Conservation (phyloP, 2,888 invertebrate species). For the Caenorhabditis sp. region DNA sequence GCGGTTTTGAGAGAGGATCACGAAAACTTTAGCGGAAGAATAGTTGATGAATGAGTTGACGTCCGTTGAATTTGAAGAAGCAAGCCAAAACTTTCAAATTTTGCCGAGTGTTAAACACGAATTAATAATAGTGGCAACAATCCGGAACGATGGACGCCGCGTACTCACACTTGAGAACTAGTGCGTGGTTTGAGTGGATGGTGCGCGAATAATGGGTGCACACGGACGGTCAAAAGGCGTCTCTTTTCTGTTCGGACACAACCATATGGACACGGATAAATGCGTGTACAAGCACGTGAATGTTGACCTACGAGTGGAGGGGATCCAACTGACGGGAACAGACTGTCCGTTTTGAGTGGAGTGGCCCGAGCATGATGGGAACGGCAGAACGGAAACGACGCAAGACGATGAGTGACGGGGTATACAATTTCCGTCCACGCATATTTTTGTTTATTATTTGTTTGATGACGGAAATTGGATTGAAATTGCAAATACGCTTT, state of each 20-base stretch:
- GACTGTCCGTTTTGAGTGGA: conserved; percentile 4
- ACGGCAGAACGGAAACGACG: too few species aligned
- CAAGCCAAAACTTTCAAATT: too few species aligned
- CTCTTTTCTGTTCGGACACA: conserved; percentile 13
- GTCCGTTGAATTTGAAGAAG: too few species aligned
- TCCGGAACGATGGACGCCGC: conserved; percentile 4
- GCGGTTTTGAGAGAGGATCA: conserved; percentile 22
- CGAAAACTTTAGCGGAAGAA: too few species aligned
- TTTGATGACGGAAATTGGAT: background rate
- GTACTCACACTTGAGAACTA: conserved; percentile 42
- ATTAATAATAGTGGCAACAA: conserved; percentile 22
- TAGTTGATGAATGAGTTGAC: too few species aligned
- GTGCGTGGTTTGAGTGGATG: conserved; percentile 29
- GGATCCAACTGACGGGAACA: background rate
- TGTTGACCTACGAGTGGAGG: conserved; percentile 33
- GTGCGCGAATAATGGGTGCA: conserved; percentile 52
- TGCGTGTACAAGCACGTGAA: conserved; percentile 51
- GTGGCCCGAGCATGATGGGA: conserved; percentile 14
- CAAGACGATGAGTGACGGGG: background rate
- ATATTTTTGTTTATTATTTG: conserved; percentile 39
- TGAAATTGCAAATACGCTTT: background rate
- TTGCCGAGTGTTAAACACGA: too few species aligned
- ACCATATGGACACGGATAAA: conserved; percentile 59
- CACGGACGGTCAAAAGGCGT: conserved; percentile 54
- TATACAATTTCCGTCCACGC: conserved; percentile 36